Conservation (phyloP, 1,140 invertebrate species). For the Archivesica marissinica region DNA sequence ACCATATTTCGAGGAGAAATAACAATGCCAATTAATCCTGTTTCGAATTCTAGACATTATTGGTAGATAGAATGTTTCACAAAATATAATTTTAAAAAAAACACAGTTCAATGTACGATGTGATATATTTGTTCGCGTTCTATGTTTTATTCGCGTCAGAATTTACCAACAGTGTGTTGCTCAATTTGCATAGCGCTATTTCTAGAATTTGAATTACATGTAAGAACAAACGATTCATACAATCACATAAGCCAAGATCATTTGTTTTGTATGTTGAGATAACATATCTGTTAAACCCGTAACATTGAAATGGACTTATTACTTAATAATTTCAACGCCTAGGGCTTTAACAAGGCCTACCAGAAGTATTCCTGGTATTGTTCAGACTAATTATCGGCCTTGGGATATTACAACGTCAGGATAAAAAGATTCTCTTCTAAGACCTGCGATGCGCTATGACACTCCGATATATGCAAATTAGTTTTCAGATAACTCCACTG, state of each 20-base stretch:
- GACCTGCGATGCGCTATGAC: constrained; percentile 11
- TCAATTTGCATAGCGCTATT: not conserved
- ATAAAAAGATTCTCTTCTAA: constrained; percentile 39
- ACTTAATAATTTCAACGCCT: constrained; percentile 52
- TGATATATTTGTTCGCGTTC: not conserved
- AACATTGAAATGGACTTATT: constrained; percentile 50
- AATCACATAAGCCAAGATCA: constrained; percentile 41
- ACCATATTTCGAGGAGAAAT: too few species aligned
- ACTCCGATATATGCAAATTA: constrained; percentile 37
- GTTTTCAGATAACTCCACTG: not conserved
- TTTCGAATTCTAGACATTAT: too few species aligned
- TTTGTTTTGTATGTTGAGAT: constrained; percentile 27
- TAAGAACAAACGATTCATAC: constrained; percentile 13
- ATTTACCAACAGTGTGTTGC: not conserved
- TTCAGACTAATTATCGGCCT: constrained; percentile 48
- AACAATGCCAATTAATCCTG: too few species aligned
- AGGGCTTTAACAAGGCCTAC: constrained; percentile 40
- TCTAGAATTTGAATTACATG: constrained; percentile 38
- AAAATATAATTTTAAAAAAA: too few species aligned
- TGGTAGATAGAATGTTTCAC: too few species aligned
- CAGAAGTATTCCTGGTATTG: constrained; percentile 45
- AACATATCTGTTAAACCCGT: constrained; percentile 36
- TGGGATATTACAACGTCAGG: constrained; percentile 35
- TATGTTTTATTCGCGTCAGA: not conserved
- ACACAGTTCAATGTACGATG: not conserved